These are phyloP conservation scores for Thalassarche chlororhynchos DNA, from an alignment of 2,113 vertebrate genomes.

Conservation along the genomic window DNA sequence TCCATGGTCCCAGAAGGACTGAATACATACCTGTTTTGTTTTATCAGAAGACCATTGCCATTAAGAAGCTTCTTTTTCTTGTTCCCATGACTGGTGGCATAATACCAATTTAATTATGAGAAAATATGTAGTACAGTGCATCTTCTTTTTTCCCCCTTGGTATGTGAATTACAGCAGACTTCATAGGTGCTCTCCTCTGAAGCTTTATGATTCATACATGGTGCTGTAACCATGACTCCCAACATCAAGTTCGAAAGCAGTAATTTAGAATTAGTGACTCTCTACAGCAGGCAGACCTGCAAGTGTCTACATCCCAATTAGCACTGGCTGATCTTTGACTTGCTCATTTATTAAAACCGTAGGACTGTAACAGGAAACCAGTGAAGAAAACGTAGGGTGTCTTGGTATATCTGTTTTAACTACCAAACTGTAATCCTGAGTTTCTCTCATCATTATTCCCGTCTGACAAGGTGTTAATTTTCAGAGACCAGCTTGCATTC, in stretches of 20 bases:
- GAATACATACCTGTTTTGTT: background rate
- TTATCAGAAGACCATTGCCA: background rate
- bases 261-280: slow-evolving; percentile 21
- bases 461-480: slow-evolving; percentile 49
- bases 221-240: slow-evolving; percentile 10
- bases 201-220: background rate
- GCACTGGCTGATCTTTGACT: slow-evolving; percentile 20
- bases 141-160: fast-evolving
- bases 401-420: background rate
- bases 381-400: background rate
- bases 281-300: background rate
- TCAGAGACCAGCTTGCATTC: slow-evolving; percentile 22
- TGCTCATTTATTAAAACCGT: background rate
- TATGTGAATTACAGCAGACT: background rate
- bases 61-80: background rate
- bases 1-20: background rate
- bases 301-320: background rate
- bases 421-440: background rate
- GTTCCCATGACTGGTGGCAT: background rate
- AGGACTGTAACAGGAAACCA: background rate
- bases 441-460: slow-evolving; percentile 7
- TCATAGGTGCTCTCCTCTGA: background rate
- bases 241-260: background rate
- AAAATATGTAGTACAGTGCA: background rate
- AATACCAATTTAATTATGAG: background rate